Base-by-base conservation (phyloP, 1,140 invertebrate species). In the Drosophila punjabiensis region DNA sequence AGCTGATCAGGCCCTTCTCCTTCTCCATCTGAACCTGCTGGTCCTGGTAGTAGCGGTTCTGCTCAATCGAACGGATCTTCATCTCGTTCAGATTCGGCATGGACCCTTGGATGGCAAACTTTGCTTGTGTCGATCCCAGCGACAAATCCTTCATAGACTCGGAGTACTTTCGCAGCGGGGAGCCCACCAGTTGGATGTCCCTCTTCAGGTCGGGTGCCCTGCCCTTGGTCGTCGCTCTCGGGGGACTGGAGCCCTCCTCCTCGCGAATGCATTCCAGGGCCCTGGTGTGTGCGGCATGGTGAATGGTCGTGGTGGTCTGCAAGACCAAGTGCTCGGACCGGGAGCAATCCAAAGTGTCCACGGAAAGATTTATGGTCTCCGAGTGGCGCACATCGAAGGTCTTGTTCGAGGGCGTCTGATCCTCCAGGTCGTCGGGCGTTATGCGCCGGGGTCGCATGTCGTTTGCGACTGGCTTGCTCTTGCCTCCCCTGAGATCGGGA, bases 41-140 rank as follows among this genome's bases (percentile, higher is more conserved):
- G 9, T 87, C 77, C 30, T 83, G 79, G 62, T 79, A 93, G 60
- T 93, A 93, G 4, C 93, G 89, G 76, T 93, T 93, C 53, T 93
- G 93, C 30, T 93, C 93, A 41, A 93, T 92, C 11, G 92, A 86
- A 20, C 80, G 76, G 20, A 93, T 76, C 24, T 67, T 70, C 81
- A 93, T 92, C 50, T 93, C 91, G 69, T 93, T 92, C 0, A 93
- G 70, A 84, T 93, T 93, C 10, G 93, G 93, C 92, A 93, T 91
- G 2, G 93, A 93, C 6, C 93, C 93, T 37, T 93, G 92, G 20
- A 87, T 93, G 4, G 76, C 74, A 7, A 82, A 47, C 48, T 88
- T 84, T 0, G 77, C 45, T 59, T 89, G 87, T 1, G 86, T 76
- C 37, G 89, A 82, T 1, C 76, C 64, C 48, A 81, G 52, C 2